Base-by-base conservation (phyloP, 92 coral and sea anemone genomes). In the Palythoa grandis region DNA sequence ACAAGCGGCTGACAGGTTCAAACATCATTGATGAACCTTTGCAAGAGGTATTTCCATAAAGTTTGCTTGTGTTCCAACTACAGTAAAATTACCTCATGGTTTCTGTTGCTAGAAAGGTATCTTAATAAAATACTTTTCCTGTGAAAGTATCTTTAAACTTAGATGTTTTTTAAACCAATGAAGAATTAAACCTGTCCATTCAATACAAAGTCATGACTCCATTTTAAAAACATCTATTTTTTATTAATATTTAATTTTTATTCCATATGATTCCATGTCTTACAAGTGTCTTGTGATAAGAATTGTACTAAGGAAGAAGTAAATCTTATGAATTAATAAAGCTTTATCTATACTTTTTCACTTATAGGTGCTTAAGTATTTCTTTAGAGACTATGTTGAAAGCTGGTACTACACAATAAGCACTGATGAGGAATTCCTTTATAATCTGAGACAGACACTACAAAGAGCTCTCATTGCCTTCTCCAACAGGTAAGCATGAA, bases 1-100 rank as follows among this genome's bases (percentile, higher is more conserved):
- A 96, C 87, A 96, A 96, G 75, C 86, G 98, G 63, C 87, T 96
- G 47, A 96, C 98, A 35, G 98, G 98, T 2, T 92, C 98, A 22
- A 96, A 96, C 84, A 96, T 96, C 67, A 96, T 96, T 86, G 98
- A 96, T 88, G 98, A 96, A 78, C 98, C 98, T 40, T 76, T 96
- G 63, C 98, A 96, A 52, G 98, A 96, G 98, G 98, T 95, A 69
- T 67, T 57, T 43, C 9, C 50, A 43, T 43, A 29, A 60, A 17
- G 56, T 57, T 10, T 10, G 14, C 17, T 43, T 43, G 50, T 15
- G 67, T 6, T 60, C 16, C 8, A 60, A 60, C 67, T 1, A 15
- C 7, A 15, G 19, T 60, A 17, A 15, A 4, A 20, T 17, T 60
- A 9, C 4, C 11, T 56, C 15, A 16, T 56, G 8, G 15, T 56